A percentile compares a stretch with the other conserved stretches of the same genome.
Evolutionary conservation across 2,888 invertebrate species (phyloP).

Genomic region (Tupiocoris notatus): DNA sequence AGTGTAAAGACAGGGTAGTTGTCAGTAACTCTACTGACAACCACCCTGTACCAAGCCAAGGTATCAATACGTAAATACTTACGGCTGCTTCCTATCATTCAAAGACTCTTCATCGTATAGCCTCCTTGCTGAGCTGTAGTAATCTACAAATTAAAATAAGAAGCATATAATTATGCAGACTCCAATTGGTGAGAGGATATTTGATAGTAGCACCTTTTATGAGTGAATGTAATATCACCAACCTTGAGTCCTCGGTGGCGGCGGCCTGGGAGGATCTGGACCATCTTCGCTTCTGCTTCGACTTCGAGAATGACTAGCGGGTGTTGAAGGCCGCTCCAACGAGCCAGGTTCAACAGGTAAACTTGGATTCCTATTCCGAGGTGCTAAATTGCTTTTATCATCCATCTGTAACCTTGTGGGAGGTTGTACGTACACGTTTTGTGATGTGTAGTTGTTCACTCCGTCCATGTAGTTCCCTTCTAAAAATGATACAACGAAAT

Average conservation of each 20-base stretch:
- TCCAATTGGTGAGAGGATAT: not conserved
- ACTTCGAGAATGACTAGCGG: slow-evolving; percentile 49
- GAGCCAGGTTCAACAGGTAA: slow-evolving; percentile 59
- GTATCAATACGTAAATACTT: no score
- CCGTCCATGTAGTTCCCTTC: slow-evolving; percentile 54
- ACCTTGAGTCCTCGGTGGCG: slow-evolving; percentile 83
- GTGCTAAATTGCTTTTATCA: slow-evolving; percentile 69
- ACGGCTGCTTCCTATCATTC: slow-evolving; percentile 73
- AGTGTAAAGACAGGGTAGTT: no score
- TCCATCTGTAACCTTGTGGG: slow-evolving; percentile 65
- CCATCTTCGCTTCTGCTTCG: slow-evolving; percentile 53
- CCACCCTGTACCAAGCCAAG: no score
- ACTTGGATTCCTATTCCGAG: slow-evolving; percentile 65
- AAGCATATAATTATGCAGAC: no score
- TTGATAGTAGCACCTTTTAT: not conserved
- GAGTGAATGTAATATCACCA: not conserved
- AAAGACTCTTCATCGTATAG: slow-evolving; percentile 79
- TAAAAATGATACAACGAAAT: no score
- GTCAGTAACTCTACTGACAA: no score
- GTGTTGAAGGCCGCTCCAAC: slow-evolving; percentile 59
- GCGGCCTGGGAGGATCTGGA: slow-evolving; percentile 74
- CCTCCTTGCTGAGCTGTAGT: slow-evolving; percentile 74
- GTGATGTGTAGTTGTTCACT: slow-evolving; percentile 72
- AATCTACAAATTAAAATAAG: slow-evolving; percentile 61
- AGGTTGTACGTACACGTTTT: slow-evolving; percentile 88